Conservation (phyloP, 2,797 vertebrate genomes). For the Phaenicophaeus curvirostris region DNA sequence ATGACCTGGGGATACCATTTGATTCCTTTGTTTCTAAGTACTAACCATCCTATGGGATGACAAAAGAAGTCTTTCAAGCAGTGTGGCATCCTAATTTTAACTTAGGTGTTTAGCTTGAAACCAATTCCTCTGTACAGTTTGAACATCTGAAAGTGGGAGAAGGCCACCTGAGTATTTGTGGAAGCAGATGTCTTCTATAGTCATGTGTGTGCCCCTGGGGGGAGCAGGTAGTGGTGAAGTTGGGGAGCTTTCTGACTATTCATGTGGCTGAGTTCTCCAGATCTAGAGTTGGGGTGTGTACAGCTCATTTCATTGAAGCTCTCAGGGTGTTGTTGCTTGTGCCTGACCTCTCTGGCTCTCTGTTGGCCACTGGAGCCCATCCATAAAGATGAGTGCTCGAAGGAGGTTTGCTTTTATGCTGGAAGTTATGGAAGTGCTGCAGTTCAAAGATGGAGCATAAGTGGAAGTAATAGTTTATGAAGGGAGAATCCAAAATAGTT, state of each 20-base stretch:
- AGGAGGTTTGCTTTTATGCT: background rate
- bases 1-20: too few species aligned
- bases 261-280: background rate
- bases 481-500: background rate
- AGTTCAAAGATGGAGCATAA: background rate
- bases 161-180: background rate
- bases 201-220: background rate
- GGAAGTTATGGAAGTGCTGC: background rate
- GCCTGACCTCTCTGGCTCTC: background rate
- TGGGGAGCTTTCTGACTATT: background rate
- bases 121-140: background rate
- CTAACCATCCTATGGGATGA: too few species aligned
- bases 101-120: background rate
- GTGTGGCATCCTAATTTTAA: too few species aligned
- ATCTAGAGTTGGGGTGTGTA: fast-evolving
- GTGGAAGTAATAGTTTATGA: too few species aligned
- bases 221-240: background rate
- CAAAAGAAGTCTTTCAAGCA: too few species aligned
- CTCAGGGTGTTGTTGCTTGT: background rate
- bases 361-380: background rate
- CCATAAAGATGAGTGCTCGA: fast-evolving
- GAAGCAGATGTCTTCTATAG: background rate
- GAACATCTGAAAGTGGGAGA: background rate
- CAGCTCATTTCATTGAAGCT: background rate
- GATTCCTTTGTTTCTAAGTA: too few species aligned